phyloP scores from a whole-genome alignment of 2,113 vertebrate species.

The Arvicanthis niloticus region DNA sequence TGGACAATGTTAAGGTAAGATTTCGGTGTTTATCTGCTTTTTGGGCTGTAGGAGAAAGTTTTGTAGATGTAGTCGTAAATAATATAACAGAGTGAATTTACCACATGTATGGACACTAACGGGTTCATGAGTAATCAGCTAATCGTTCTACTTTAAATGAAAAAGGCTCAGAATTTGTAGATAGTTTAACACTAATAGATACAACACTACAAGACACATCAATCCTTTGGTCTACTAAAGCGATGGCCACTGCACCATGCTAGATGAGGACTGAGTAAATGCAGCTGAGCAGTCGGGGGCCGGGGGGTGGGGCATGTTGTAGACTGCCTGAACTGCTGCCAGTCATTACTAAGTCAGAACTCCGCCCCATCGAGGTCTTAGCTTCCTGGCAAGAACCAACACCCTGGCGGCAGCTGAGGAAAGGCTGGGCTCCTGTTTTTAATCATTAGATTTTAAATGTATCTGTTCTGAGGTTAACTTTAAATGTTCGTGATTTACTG shows the following conservation, averaged over 20 bases:
- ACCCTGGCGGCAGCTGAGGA: not conserved
- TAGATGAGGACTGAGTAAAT: not conserved
- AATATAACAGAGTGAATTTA: not conserved
- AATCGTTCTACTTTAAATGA: not conserved
- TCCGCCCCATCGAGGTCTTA: not conserved
- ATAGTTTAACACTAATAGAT: not conserved
- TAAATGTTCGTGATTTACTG: slow-evolving; percentile 39
- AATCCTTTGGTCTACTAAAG: not conserved
- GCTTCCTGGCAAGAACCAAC: not conserved
- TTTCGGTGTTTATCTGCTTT: not conserved
- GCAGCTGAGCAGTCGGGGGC: not conserved
- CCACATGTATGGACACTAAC: not conserved
- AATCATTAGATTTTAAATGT: slow-evolving; percentile 29
- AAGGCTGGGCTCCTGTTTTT: not conserved
- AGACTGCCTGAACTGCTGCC: not conserved
- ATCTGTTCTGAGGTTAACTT: not conserved
- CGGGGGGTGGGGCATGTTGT: too few relatives aligned
- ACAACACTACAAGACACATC: not conserved
- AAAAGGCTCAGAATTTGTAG: not conserved
- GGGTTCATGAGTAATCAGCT: not conserved
- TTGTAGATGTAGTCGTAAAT: not conserved
- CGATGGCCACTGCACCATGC: not conserved
- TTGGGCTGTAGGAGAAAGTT: not conserved
- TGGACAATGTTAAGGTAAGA: not conserved
- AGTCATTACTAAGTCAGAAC: not conserved